Evolutionary conservation across 2,797 vertebrate species (phyloP), one percentile per base, ranked within the genome.

Genomic region (Melanotaenia trifasciata): DNA sequence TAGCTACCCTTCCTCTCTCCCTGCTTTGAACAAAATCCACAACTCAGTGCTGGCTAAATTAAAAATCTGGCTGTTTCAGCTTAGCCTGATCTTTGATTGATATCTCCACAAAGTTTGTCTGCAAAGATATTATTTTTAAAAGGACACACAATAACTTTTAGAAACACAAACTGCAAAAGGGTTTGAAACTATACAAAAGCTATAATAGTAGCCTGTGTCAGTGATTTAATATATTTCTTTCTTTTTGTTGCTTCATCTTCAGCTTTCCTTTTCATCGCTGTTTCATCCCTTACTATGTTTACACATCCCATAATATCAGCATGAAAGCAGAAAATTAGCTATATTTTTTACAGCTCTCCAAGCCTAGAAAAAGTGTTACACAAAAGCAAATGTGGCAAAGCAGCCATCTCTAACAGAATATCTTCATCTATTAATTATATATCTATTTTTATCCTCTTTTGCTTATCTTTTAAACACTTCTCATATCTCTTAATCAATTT

Each of bases 1-100:
- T 26, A 83, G 66, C 33, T 3, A 69, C 58, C 78, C 66, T 74
- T 32, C 8, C 62, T 70, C 22, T 40, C 22, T 78, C 79, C 57
- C 18, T 63, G 35, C 78, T 86, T 82, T 77, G 64, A 82, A 79
- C 32, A 26, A 67, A 73, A 87, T 75, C 77, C 58, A 53, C 67
- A 79, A 85, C 67, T 84, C 70, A 73, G 47, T 75, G 75, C 57
- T 58, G 64, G 79, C 70, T 67, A 70, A 88, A 90, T 84, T 70
- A 84, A 84, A 83, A 13, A 61, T 26, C 58, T 47, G n/a, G 11
- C 28, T 75, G 64, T 80, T 80, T 80, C 18, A 3, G 72, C 59
- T 68, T 47, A 35, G 73, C 22, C 58, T 76, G 51, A 76, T 76
- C 59, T 77, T 61, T 87, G 78, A 88, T 79, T 83, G 85, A 85